Evolutionary conservation across 2,888 invertebrate species (phyloP).

Genomic region (Volucella bombylans): DNA sequence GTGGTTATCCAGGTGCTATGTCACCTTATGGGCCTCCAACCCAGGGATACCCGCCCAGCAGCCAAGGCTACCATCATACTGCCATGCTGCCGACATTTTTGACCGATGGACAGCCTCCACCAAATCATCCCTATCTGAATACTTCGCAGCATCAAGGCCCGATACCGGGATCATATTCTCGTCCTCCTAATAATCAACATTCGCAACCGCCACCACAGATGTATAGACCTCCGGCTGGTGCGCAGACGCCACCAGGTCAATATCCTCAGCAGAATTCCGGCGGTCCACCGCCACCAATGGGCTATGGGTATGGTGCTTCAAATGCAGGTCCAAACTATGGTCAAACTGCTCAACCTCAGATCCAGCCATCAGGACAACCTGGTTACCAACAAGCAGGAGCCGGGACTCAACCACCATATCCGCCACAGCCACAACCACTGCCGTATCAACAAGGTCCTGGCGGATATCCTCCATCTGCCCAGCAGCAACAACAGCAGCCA

Average conservation of each 20-base stretch:
- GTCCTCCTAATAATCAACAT: constrained; percentile 81
- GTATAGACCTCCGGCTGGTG: constrained; percentile 78
- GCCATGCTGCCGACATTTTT: constrained; percentile 81
- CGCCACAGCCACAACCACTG: too few relatives aligned
- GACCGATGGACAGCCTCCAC: constrained; percentile 80
- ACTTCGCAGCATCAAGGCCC: too few relatives aligned
- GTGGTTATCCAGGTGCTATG: constrained; percentile 84
- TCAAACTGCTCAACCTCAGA: constrained; percentile 73
- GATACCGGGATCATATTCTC: constrained; percentile 83
- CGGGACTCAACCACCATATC: too few relatives aligned
- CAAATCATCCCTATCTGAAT: constrained; percentile 83
- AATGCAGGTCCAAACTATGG: constrained; percentile 74
- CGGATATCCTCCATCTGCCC: too few relatives aligned
- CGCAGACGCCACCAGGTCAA: constrained; percentile 82
- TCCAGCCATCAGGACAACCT: constrained; percentile 81
- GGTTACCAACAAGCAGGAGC: too few relatives aligned
- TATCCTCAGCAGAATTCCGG: constrained; percentile 82
- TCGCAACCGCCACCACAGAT: constrained; percentile 77
- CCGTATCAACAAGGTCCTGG: too few relatives aligned
- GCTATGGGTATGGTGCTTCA: constrained; percentile 82
- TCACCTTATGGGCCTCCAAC: constrained; percentile 50
- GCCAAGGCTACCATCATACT: constrained; percentile 84
- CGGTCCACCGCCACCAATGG: constrained; percentile 83
- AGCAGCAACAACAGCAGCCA: too few relatives aligned
- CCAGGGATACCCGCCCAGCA: constrained; percentile 84